Percentiles rank a stretch among this genome's conserved stretches.
Evolutionary conservation across 2,797 vertebrate species (phyloP).

Genomic region (Lophius americanus): DNA sequence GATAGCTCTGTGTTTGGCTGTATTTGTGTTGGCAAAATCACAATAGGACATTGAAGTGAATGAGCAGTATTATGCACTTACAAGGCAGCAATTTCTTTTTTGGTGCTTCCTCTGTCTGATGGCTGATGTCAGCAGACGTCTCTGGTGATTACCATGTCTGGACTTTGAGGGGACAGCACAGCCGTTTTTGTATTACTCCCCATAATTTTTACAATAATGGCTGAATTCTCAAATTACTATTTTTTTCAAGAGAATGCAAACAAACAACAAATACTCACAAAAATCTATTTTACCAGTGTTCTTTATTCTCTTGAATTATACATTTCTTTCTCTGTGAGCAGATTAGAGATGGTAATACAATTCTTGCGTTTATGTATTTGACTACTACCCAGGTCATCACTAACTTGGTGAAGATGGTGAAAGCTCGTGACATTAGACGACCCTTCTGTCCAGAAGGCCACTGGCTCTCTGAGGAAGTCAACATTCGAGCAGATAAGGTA

Average conservation of each 20-base stretch:
- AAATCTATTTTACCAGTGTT: slow-evolving; percentile 14
- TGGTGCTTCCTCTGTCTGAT: slow-evolving; percentile 32
- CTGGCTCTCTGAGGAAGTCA: slow-evolving; percentile 97
- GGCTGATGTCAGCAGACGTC: slow-evolving; percentile 78
- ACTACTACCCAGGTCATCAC: slow-evolving; percentile 89
- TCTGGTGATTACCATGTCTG: slow-evolving; percentile 74
- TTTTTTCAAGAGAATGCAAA: slow-evolving; percentile 44
- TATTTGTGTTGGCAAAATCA: slow-evolving; percentile 10
- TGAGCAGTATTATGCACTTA: slow-evolving; percentile 26
- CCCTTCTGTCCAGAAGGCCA: slow-evolving; percentile 94
- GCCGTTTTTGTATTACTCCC: slow-evolving; percentile 77
- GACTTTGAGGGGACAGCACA: slow-evolving; percentile 59
- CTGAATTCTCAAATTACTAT: slow-evolving; percentile 75
- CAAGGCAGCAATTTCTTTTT: slow-evolving; percentile 22
- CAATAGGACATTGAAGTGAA: slow-evolving; percentile 15
- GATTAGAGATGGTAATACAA: slow-evolving; percentile 21
- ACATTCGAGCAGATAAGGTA: slow-evolving; percentile 98
- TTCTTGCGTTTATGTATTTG: slow-evolving; percentile 35
- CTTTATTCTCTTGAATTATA: not conserved
- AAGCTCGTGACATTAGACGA: slow-evolving; percentile 94
- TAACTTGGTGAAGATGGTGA: slow-evolving; percentile 99
- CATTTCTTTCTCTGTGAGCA: not conserved
- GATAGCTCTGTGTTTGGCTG: not conserved
- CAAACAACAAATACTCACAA: slow-evolving; percentile 15
- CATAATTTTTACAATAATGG: slow-evolving; percentile 74